Evolutionary conservation across 2,888 invertebrate genomes (phyloP).

Genomic region (Philhelius pedissequus): DNA sequence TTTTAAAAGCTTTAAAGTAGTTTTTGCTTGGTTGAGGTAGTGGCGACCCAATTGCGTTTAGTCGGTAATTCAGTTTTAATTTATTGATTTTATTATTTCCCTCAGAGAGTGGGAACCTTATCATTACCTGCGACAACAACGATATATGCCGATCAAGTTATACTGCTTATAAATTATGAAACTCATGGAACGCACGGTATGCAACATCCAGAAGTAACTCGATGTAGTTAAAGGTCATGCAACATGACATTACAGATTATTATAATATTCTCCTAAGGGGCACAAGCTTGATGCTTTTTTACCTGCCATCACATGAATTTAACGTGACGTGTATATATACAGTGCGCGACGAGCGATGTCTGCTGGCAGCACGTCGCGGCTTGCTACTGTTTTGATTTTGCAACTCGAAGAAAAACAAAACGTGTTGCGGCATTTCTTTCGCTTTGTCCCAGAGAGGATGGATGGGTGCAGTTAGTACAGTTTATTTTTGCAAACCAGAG

Average conservation of each 20-base stretch:
- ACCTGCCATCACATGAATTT: slow-evolving; percentile 34
- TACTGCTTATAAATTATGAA: slow-evolving; percentile 32
- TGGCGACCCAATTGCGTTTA: no score
- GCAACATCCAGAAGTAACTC: slow-evolving; percentile 4
- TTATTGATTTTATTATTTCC: not conserved
- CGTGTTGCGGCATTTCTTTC: slow-evolving; percentile 45
- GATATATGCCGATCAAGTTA: not conserved
- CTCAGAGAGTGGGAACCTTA: not conserved
- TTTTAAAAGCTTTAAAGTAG: no score
- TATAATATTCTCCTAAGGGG: slow-evolving; percentile 13
- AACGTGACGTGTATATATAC: slow-evolving; percentile 37
- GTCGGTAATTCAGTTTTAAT: no score
- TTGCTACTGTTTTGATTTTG: slow-evolving; percentile 52
- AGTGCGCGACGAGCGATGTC: not conserved
- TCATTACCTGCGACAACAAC: not conserved
- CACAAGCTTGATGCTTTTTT: not conserved
- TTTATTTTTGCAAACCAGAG: not conserved
- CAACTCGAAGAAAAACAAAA: not conserved
- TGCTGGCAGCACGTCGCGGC: not conserved
- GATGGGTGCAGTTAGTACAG: slow-evolving; percentile 1
- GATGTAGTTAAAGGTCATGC: slow-evolving; percentile 58
- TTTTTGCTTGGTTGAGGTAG: no score
- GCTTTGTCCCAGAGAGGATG: not conserved
- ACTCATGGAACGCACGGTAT: slow-evolving; percentile 1
- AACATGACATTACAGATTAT: slow-evolving; percentile 59